Evolutionary conservation across 2,113 vertebrate genomes (phyloP), one percentile per base, ranked within the genome.

Genomic region (Phylloscopus trochilus): DNA sequence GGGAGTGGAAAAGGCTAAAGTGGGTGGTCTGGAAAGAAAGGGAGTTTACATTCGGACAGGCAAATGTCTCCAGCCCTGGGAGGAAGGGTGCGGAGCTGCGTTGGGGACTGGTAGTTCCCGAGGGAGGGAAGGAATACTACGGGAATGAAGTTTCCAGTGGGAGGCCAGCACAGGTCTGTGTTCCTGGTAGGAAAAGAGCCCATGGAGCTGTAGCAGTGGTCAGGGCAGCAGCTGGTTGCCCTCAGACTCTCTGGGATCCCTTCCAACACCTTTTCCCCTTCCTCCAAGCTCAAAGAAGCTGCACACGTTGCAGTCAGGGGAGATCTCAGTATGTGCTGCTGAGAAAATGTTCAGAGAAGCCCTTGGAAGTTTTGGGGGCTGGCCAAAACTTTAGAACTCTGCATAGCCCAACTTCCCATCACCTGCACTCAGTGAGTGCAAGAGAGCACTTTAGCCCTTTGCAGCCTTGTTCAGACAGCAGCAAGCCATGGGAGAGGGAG

Each of bases 301-400:
- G 51, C 30, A 35, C 0, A 0, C 46, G 33, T 73, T 10, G 1
- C 1, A 24, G 19, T 19, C 24, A 46, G 49, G 39, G 33, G 18
- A 68, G 18, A 73, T 30, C 23, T 73, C 31, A 4, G 68, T 43
- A 9, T 6, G 24, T 2, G 19, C 15, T 16, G 10, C 46, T 73
- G 51, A 60, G 51, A 80, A 86, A 52, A 73, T 21, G 6, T 49
- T 62, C 46, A 17, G 77, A 80, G 80, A 52, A 73, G 46, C 12
- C n/a, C 13, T 43, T 39, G 49, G 68, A 79, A 64, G 23, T 62
- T n/a, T 43, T 52, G 68, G 18, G 59, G 56, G 33, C 41, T 43
- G 30, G 46, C 24, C 2, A 18, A 79, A 83, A 64, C 63, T 58
- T 80, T 35, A 5, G 46, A 47, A 59, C 41, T 80, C 87, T 60